These are phyloP conservation scores for Eulithis prunata DNA, from an alignment of 2,888 invertebrate genomes.

Conservation along the genomic window DNA sequence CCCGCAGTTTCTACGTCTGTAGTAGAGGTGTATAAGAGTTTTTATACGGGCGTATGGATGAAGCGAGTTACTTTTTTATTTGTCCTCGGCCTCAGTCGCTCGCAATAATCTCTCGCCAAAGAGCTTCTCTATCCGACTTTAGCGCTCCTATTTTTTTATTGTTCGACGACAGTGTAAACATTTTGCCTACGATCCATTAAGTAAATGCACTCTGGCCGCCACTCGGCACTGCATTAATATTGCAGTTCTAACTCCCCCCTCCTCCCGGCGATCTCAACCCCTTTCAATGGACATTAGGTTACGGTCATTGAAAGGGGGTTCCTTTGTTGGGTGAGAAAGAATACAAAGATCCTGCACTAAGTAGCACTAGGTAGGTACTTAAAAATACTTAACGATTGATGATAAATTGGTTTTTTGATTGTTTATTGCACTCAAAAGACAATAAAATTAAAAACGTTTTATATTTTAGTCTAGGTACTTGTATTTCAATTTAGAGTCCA, in stretches of 20 bases:
- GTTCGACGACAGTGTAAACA: conserved; percentile 71
- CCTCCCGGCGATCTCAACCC: conserved; percentile 51
- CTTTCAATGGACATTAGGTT: conserved; percentile 53
- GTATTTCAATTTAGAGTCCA: too few relatives aligned
- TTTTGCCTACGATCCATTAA: conserved; percentile 81
- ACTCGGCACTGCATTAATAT: conserved; percentile 85
- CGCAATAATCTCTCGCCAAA: conserved; percentile 71
- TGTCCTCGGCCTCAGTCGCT: conserved; percentile 63
- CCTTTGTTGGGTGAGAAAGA: conserved; percentile 27
- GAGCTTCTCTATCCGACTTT: conserved; percentile 67
- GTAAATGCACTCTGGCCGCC: conserved; percentile 79
- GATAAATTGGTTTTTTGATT: too few relatives aligned
- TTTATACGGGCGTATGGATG: conserved; percentile 66
- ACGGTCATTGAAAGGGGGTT: conserved; percentile 14
- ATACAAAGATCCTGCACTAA: conserved; percentile 19
- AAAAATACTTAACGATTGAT: too few relatives aligned
- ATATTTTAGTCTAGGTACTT: too few relatives aligned
- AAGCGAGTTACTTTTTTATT: conserved; percentile 67
- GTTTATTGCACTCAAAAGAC: too few relatives aligned
- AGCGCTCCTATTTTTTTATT: conserved; percentile 59
- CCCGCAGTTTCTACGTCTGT: conserved; percentile 75
- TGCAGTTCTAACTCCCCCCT: conserved; percentile 82
- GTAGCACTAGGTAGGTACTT: too few relatives aligned
- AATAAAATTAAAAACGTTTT: too few relatives aligned
- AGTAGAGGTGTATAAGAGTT: conserved; percentile 75